Evolutionary conservation across 2,888 invertebrate species (phyloP), one percentile per base, ranked within the genome.

Genomic region (Agrotis exclamationis): DNA sequence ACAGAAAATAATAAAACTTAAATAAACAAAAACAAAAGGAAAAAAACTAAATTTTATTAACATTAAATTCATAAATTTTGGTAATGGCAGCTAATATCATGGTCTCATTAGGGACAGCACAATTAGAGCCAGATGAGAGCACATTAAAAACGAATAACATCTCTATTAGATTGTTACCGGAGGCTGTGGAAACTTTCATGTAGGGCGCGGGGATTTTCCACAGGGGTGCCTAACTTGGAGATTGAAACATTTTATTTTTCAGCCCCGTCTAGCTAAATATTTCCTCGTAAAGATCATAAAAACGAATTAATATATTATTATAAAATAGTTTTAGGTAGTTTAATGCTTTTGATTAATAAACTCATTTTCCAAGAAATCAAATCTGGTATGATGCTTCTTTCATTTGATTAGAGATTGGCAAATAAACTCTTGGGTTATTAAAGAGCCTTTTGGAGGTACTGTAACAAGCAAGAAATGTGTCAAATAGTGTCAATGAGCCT

Each of bases 131-230:
- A 65, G 68, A 75, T 75, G 71, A 79, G 74, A 63, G 11, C 22
- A 28, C 79, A 71, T 80, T 83, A 76, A 80, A 82, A 82, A 73
- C 67, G 24, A 71, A 76, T 83, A 63, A 81, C 47, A 57, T 60
- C 47, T n/a, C 47, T 51, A 57, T 66, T 33, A 44, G 20, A 13
- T 70, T 53, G 59, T 5, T 53, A 18, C 44, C 63, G 45, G 71
- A 70, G 62, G 63, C 59, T 63, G 66, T 66, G 63, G 65, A 60
- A 51, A 54, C 39, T 51, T 59, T 64, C 39, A 60, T 60, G 24
- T 57, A 22, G 56, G 48, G 20, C 57, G 13, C 22, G 59, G 76
- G 45, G n/a, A 24, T 62, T 51, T 64, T 67, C 71, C 76, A 39
- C 33, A 1, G 44, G 45, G 47, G 58, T 6, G 22, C 24, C 11